These are phyloP conservation scores for Dinoponera quadriceps DNA, from an alignment of 1,140 invertebrate genomes.

Conservation along the genomic window DNA sequence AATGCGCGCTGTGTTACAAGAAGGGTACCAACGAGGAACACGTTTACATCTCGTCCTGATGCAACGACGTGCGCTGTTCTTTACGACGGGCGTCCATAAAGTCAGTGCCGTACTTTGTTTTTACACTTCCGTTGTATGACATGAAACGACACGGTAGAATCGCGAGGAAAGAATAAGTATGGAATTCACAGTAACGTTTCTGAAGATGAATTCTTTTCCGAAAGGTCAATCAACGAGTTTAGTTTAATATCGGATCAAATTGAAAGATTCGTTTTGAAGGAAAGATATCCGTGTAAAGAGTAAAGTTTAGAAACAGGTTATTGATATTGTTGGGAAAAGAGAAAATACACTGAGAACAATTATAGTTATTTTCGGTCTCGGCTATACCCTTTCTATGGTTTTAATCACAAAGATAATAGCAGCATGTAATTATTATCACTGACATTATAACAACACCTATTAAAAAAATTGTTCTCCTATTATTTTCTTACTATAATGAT, in stretches of 20 bases:
- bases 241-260: background rate
- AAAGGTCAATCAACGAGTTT: background rate
- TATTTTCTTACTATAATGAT: too few species aligned
- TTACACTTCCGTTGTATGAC: slow-evolving; percentile 8
- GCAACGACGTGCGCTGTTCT: slow-evolving; percentile 56
- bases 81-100: slow-evolving; percentile 65
- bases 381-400: too few species aligned
- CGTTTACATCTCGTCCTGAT: slow-evolving; percentile 67
- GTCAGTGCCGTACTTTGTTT: slow-evolving; percentile 42
- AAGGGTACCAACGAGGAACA: slow-evolving; percentile 60
- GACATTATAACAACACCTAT: too few species aligned
- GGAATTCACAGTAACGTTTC: background rate
- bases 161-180: slow-evolving; percentile 33
- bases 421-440: too few species aligned
- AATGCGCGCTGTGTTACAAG: slow-evolving; percentile 58
- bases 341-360: too few species aligned
- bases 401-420: too few species aligned
- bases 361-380: too few species aligned
- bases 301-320: too few species aligned
- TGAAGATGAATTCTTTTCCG: background rate
- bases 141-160: slow-evolving; percentile 24
- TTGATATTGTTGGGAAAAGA: too few species aligned
- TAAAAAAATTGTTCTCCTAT: too few species aligned
- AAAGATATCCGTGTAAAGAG: too few species aligned
- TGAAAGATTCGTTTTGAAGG: background rate